These are phyloP conservation scores for Nephrotoma guestfalica DNA, from an alignment of 2,888 invertebrate genomes.

Conservation along the genomic window DNA sequence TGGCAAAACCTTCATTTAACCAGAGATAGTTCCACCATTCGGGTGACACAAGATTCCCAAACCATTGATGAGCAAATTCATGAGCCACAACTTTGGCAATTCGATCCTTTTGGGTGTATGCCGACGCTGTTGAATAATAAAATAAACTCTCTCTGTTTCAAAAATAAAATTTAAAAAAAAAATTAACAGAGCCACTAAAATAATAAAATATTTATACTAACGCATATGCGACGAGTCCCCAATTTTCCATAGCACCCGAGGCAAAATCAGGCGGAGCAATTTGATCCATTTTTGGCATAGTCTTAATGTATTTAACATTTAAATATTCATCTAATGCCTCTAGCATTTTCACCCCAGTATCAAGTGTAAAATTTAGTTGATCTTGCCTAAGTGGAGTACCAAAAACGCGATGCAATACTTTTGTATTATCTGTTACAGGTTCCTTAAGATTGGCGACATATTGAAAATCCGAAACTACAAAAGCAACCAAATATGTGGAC, in stretches of 20 bases:
- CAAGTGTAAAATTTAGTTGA: slow-evolving; percentile 50
- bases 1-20: slow-evolving; percentile 53
- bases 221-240: slow-evolving; percentile 63
- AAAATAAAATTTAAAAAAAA: too few relatives aligned
- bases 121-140: not conserved
- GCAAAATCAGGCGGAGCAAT: slow-evolving; percentile 73
- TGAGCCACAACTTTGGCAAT: slow-evolving; percentile 23
- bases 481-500: slow-evolving; percentile 70
- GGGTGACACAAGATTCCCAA: slow-evolving; percentile 29
- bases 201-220: not conserved
- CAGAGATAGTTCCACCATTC: slow-evolving; percentile 39
- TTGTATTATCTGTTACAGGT: slow-evolving; percentile 8
- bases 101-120: not conserved
- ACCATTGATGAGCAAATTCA: slow-evolving; percentile 36
- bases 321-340: slow-evolving; percentile 56
- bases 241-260: slow-evolving; percentile 86
- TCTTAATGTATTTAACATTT: slow-evolving; percentile 53
- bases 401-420: slow-evolving; percentile 21
- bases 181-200: too few relatives aligned
- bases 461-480: slow-evolving; percentile 49
- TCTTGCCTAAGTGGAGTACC: slow-evolving; percentile 21
- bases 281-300: slow-evolving; percentile 62
- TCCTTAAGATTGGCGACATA: slow-evolving; percentile 11
- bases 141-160: not conserved
- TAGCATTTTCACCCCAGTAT: slow-evolving; percentile 56